phyloP scores from a whole-genome alignment of 2,113 vertebrate species.

The Athene cunicularia region DNA sequence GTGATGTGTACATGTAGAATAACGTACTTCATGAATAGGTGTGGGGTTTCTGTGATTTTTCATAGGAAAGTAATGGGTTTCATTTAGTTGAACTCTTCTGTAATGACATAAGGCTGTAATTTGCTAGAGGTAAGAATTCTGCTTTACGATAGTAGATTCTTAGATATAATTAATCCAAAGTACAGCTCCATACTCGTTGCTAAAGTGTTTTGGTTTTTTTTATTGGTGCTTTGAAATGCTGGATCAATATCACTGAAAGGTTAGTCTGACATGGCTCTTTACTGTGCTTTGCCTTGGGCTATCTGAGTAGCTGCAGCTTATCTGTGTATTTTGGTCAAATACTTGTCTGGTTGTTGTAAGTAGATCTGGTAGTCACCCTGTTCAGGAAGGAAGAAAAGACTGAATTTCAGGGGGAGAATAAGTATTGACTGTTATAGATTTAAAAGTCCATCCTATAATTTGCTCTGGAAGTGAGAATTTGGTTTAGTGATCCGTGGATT shows the following conservation, averaged over 20 bases:
- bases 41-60: neutral
- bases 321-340: neutral
- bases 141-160: neutral
- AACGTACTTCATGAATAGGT: neutral
- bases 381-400: neutral
- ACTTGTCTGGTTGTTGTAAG: neutral
- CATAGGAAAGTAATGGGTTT: neutral
- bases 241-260: neutral
- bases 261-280: neutral
- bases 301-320: neutral
- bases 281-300: neutral
- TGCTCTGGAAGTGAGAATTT: neutral
- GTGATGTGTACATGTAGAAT: fast-evolving
- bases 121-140: neutral
- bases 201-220: neutral
- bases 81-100: neutral
- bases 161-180: neutral
- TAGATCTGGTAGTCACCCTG: neutral
- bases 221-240: neutral
- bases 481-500: neutral
- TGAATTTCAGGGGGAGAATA: neutral
- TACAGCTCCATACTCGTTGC: fast-evolving
- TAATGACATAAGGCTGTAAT: neutral
- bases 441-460: neutral
- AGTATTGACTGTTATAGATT: neutral